phyloP scores from a whole-genome alignment of 2,113 vertebrate genomes.

The Gorsachius goisagi region DNA sequence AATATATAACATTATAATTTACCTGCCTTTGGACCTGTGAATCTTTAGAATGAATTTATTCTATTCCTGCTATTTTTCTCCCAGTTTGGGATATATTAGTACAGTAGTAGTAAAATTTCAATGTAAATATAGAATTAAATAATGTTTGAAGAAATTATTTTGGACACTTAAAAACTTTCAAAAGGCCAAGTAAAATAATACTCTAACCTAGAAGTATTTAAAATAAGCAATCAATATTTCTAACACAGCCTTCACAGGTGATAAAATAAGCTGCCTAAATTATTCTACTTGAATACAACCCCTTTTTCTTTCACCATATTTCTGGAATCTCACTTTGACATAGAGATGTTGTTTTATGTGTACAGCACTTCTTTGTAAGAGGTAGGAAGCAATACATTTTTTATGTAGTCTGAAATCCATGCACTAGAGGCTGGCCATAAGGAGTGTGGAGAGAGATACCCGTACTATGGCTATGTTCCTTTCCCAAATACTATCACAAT shows the following conservation, averaged over 20 bases:
- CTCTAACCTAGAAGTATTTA: background rate
- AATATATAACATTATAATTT: background rate
- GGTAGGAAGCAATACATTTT: background rate
- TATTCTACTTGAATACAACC: background rate
- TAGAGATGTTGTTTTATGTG: background rate
- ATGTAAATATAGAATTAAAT: background rate
- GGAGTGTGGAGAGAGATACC: background rate
- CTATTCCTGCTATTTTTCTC: background rate
- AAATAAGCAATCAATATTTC: background rate
- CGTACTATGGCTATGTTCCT: background rate
- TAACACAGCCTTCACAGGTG: background rate
- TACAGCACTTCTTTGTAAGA: background rate
- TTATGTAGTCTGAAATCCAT: background rate
- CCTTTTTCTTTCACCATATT: background rate
- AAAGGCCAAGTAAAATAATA: background rate
- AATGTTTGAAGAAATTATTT: background rate
- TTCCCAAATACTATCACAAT: background rate
- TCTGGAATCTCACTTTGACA: background rate
- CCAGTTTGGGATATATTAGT: background rate
- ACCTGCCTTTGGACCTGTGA: background rate
- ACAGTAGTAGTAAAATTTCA: background rate
- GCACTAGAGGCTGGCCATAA: background rate
- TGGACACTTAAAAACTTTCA: background rate
- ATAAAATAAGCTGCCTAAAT: background rate
- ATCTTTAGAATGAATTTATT: background rate